Evolutionary conservation across 2,113 vertebrate genomes (phyloP).

Genomic region (Vombatus ursinus): DNA sequence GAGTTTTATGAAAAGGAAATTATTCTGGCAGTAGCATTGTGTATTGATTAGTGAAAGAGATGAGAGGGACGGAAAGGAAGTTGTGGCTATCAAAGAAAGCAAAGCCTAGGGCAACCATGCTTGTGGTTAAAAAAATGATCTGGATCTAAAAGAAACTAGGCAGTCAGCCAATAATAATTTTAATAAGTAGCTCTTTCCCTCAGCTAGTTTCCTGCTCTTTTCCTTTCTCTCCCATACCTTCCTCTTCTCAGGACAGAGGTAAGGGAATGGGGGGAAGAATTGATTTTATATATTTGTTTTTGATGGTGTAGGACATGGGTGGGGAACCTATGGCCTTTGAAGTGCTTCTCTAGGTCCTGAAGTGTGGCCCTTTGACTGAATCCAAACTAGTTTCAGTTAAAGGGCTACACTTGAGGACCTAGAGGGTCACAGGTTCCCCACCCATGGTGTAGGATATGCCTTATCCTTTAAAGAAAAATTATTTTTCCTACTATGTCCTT

Average conservation of each 20-base stretch:
- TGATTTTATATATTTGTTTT: not conserved
- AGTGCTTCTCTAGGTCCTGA: no score
- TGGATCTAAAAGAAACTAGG: conserved; percentile 23
- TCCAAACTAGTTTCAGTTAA: no score
- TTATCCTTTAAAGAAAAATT: not conserved
- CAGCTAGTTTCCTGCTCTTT: not conserved
- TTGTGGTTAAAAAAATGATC: conserved; percentile 40
- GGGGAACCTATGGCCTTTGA: no score
- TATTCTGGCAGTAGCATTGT: conserved; percentile 45
- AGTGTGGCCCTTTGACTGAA: no score
- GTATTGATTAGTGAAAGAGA: conserved; percentile 62
- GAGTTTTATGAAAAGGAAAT: conserved; percentile 63
- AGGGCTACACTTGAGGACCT: no score
- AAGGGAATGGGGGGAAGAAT: not conserved
- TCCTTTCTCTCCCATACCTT: not conserved
- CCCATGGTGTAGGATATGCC: not conserved
- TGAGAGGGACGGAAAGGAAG: conserved; percentile 35
- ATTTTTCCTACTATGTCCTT: not conserved
- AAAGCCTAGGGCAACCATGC: conserved; percentile 7
- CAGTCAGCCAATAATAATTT: not conserved
- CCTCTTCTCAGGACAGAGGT: not conserved
- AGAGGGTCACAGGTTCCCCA: no score
- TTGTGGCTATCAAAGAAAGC: conserved; percentile 49
- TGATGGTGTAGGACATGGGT: not conserved
- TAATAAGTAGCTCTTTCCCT: not conserved